Evolutionary conservation across 2,113 vertebrate genomes (phyloP), one percentile per base, ranked within the genome.

Genomic region (Sclerurus mexicanus): DNA sequence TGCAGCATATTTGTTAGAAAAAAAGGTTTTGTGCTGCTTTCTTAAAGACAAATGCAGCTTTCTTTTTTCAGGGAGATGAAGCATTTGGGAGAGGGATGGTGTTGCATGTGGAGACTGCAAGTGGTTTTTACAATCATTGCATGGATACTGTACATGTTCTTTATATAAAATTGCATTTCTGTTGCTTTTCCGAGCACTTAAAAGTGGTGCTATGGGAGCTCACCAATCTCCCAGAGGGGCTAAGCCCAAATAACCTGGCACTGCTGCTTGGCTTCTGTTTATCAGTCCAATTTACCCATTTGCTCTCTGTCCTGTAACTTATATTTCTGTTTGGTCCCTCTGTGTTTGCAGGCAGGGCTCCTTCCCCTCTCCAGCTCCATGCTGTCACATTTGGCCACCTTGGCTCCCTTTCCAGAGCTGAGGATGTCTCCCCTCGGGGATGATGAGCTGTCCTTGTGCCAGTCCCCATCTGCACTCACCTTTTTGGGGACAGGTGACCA

Each of bases 351-450:
- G 33, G 17, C 9, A 14, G 47, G 40, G 24, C 25, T 89, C 56
- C 40, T 66, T 55, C 53, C 15, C 35, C 55, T 63, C 44, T 50
- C 25, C 30, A 58, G 21, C 59, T 77, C 59, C 0, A 0, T 40
- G 44, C 76, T 50, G 31, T 31, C 72, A 40, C 12, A 0, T 59
- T 79, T 53, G 44, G 16, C 42, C 62, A 44, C 44, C n/a, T 37
- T 5, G 0, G 10, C 25, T 60, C 40, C 35, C 23, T 50, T 55
- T 33, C 40, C 46, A 21, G 8, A 75, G 23, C 20, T 1, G 0
- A 60, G 33, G 35, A 16, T 28, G 22, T 72, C 52, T 49, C 35
- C 49, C 55, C 67, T 25, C 0, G 2, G 21, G 10, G 27, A 50
- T n/a, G 39, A 49, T 5, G 20, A 30, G 25, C 27, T 63, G 42